Evolutionary conservation across 23 tunicate species (phyloP).

Genomic region (Trididemnum clinides): DNA sequence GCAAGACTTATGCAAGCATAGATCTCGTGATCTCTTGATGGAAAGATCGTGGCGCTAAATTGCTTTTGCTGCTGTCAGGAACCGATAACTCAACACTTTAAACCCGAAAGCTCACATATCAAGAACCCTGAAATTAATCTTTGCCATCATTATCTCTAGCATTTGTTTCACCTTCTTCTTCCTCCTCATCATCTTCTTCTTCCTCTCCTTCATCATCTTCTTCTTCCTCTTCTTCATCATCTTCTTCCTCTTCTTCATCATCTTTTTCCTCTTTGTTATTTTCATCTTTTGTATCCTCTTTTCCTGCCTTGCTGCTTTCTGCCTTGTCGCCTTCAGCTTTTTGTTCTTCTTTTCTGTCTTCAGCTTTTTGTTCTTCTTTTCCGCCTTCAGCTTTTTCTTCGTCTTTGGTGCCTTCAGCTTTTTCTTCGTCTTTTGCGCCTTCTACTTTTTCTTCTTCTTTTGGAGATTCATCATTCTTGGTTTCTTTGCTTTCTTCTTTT

Average conservation of each 20-base stretch:
- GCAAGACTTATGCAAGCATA: too few species aligned
- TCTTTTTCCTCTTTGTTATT: neutral
- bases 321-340: neutral
- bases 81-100: too few species aligned
- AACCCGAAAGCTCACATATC: too few species aligned
- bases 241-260: neutral
- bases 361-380: neutral
- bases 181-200: neutral
- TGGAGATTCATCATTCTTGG: neutral
- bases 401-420: neutral
- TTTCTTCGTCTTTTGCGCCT: neutral
- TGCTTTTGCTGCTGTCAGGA: too few species aligned
- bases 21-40: too few species aligned
- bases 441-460: neutral
- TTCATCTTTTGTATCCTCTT: neutral
- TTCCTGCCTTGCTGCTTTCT: neutral
- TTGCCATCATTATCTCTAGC: too few species aligned
- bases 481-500: neutral
- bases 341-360: neutral
- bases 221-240: neutral
- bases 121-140: too few species aligned
- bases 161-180: neutral
- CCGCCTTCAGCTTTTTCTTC: conserved; percentile 5
- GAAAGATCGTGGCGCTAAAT: too few species aligned
- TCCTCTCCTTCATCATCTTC: neutral